Percentiles rank a stretch among this genome's conserved stretches.
These are phyloP conservation scores for Chesias legatella DNA, from an alignment of 2,888 invertebrate genomes.

Conservation along the genomic window DNA sequence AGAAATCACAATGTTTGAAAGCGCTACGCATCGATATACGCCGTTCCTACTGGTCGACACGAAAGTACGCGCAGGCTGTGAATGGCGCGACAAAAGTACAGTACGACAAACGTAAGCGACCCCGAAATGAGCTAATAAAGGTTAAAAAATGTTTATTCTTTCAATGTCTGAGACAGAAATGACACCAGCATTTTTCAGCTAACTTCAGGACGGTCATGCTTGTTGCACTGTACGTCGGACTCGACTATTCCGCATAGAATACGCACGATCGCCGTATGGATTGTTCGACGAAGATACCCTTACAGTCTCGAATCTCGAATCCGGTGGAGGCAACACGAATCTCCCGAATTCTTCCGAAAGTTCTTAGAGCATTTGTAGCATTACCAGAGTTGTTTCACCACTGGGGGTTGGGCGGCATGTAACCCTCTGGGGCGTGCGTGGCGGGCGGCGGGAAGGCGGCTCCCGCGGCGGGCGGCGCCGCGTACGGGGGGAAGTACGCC, in stretches of 20 bases:
- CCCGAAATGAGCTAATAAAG: too few species aligned
- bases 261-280: conserved; percentile 5
- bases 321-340: too few species aligned
- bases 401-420: conserved; percentile 67
- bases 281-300: too few species aligned
- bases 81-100: background rate
- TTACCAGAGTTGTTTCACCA: conserved; percentile 56
- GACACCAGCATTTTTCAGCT: too few species aligned
- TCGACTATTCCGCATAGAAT: conserved; percentile 17
- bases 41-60: conserved; percentile 9
- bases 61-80: too few species aligned
- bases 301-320: too few species aligned
- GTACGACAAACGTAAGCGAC: too few species aligned
- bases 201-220: too few species aligned
- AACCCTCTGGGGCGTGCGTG: conserved; percentile 49
- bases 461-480: conserved; percentile 44
- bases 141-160: background rate
- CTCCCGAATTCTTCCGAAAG: too few species aligned
- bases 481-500: conserved; percentile 72
- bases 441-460: conserved; percentile 43
- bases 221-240: background rate
- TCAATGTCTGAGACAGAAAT: background rate
- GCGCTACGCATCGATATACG: conserved; percentile 32
- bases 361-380: too few species aligned
- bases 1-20: conserved; percentile 36